Base-by-base conservation (phyloP, 2,888 invertebrate genomes). In the Cheilosia vernalis region DNA sequence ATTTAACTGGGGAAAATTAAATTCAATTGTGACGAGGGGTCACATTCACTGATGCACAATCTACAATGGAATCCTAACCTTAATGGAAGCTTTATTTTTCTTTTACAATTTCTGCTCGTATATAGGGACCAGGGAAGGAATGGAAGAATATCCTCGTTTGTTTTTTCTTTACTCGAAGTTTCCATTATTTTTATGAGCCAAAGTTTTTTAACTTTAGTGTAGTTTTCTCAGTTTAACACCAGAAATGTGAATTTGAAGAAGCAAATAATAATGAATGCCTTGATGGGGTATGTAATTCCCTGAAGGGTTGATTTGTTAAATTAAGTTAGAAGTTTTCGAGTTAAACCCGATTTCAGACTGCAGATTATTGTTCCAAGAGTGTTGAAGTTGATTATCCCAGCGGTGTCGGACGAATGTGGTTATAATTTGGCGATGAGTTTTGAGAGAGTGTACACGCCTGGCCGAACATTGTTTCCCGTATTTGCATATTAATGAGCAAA, bases 61-160 rank as follows among this genome's bases (percentile, higher is more conserved):
- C 47, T 9, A 33, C 56, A 33, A 5, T 30, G 44, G 30, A 44
- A 42, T 37, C 40, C 24, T 17, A 44, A 13, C 37, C 49, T 27
- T 27, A 61, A 61, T 72, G 60, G 51, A 72, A 61, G 33, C 53
- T 60, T 72, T 51, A 51, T 61, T 72, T 72, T 47, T 40, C 24
- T 49, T 56, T 17, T 70, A 58, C 49, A 10, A 19, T 21, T 2
- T 10, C 27, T 27, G 27, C 24, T 19, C 10, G 24, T 40, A 33
- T 40, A 33, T 4, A 21, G 44, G 27, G 17, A 7, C 3, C 9
- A 13, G 37, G 37, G 9, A n/a, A 37, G 37, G 37, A n/a, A 5
- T 17, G 47, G 56, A 56, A 9, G 1, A 60, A 60, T 21, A 47
- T n/a, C 9, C 2, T 17, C 17, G 6, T 47, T 60, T 24, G 6